A percentile compares a stretch with the other conserved stretches of the same genome.
Conservation (phyloP, 2,888 invertebrate species). For the Pseudococcus jackbeardsleyi region DNA sequence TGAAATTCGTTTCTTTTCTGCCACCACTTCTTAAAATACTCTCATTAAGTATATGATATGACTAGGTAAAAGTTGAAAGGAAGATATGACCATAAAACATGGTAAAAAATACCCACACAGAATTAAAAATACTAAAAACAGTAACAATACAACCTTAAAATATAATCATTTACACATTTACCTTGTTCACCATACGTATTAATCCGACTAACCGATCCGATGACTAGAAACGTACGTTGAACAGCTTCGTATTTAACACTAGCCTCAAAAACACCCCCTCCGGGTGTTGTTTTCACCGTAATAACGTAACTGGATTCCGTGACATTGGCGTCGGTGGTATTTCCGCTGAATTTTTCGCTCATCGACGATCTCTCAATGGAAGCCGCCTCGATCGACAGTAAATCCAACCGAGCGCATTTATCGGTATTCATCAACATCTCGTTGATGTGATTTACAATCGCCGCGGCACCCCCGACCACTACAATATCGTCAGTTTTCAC, state of each 20-base stretch:
- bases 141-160: slow-evolving; percentile 84
- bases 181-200: slow-evolving; percentile 87
- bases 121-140: slow-evolving; percentile 70
- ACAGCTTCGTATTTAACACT: slow-evolving; percentile 74
- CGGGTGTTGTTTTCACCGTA: slow-evolving; percentile 77
- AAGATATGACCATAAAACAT: not conserved
- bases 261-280: slow-evolving; percentile 83
- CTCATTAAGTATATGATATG: no score
- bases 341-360: slow-evolving; percentile 62
- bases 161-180: slow-evolving; percentile 81
- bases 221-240: slow-evolving; percentile 72
- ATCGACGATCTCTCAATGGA: slow-evolving; percentile 73
- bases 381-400: slow-evolving; percentile 78
- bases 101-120: not conserved
- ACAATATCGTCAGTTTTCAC: slow-evolving; percentile 73
- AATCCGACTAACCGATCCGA: slow-evolving; percentile 83
- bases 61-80: no score
- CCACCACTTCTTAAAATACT: no score
- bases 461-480: slow-evolving; percentile 75
- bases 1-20: no score
- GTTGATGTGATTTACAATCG: slow-evolving; percentile 79
- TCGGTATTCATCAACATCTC: slow-evolving; percentile 71
- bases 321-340: slow-evolving; percentile 67
- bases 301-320: slow-evolving; percentile 76
- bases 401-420: slow-evolving; percentile 76